phyloP scores from a whole-genome alignment of 2,797 vertebrate genomes.

The Benthosema pterotum region DNA sequence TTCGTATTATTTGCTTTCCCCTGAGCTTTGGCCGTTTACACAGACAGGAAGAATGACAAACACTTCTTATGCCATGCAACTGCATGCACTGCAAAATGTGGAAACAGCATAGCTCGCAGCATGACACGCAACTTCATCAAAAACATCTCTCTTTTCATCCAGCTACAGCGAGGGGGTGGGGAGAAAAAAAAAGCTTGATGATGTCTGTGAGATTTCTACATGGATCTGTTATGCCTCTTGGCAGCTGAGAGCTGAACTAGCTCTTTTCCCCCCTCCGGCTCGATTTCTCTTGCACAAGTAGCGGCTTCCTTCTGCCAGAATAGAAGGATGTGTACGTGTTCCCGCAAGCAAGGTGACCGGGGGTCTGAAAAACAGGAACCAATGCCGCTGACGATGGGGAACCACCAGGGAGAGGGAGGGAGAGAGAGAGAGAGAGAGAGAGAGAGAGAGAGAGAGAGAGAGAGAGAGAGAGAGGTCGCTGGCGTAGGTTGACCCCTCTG shows the following conservation, averaged over 20 bases:
- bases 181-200: conserved; percentile 21
- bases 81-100: no score
- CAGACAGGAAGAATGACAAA: no score
- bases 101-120: no score
- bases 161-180: not conserved
- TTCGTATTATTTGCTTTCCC: no score
- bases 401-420: conserved; percentile 44
- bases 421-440: no score
- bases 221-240: conserved; percentile 52
- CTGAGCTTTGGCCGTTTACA: no score
- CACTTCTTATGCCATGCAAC: no score
- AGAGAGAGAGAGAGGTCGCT: conserved; percentile 15
- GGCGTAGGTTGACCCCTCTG: conserved; percentile 49
- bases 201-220: conserved; percentile 24
- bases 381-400: conserved; percentile 52
- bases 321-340: conserved; percentile 80
- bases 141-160: no score
- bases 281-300: conserved; percentile 57
- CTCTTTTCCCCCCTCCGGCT: conserved; percentile 41
- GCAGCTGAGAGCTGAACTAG: conserved; percentile 47
- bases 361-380: conserved; percentile 80
- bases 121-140: no score
- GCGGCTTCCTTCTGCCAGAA: conserved; percentile 77
- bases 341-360: conserved; percentile 61
- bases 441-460: no score